Evolutionary conservation across 1,140 invertebrate species (phyloP).

Genomic region (Sitobion miscanthi): DNA sequence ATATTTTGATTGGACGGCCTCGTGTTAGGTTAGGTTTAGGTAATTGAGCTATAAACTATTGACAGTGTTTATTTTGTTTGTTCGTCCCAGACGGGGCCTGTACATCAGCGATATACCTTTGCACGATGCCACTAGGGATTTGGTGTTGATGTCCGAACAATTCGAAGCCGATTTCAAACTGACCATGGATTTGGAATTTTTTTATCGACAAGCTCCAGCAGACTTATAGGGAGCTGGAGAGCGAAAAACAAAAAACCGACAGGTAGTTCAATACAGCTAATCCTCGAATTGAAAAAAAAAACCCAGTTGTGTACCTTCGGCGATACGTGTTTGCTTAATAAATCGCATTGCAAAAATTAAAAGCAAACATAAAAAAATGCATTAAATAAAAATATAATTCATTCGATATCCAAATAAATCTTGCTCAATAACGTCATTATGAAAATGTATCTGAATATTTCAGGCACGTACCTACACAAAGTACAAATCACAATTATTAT

Average conservation of each 20-base stretch:
- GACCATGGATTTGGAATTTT: slow-evolving; percentile 92
- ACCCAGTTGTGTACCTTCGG: neutral
- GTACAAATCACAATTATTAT: neutral
- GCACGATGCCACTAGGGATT: slow-evolving; percentile 94
- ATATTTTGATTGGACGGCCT: neutral
- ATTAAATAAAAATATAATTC: neutral
- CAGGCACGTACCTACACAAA: neutral
- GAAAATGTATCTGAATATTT: neutral
- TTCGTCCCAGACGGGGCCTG: slow-evolving; percentile 75
- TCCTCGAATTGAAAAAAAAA: neutral
- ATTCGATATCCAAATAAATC: neutral
- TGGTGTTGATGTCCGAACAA: slow-evolving; percentile 96
- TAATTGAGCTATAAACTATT: neutral
- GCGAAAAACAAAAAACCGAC: slow-evolving; percentile 96
- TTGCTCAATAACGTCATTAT: neutral
- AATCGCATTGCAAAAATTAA: neutral
- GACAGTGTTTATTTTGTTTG: slow-evolving; percentile 3
- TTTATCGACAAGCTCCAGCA: slow-evolving; percentile 96
- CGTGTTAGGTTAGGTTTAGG: neutral
- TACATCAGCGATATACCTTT: slow-evolving; percentile 95
- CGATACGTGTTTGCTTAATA: neutral
- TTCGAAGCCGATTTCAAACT: slow-evolving; percentile 98
- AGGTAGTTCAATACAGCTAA: slow-evolving; percentile 69
- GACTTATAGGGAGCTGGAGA: slow-evolving; percentile 91
- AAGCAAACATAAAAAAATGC: neutral